Conservation (phyloP, 1,140 invertebrate species). For the Diabrotica virgifera region DNA sequence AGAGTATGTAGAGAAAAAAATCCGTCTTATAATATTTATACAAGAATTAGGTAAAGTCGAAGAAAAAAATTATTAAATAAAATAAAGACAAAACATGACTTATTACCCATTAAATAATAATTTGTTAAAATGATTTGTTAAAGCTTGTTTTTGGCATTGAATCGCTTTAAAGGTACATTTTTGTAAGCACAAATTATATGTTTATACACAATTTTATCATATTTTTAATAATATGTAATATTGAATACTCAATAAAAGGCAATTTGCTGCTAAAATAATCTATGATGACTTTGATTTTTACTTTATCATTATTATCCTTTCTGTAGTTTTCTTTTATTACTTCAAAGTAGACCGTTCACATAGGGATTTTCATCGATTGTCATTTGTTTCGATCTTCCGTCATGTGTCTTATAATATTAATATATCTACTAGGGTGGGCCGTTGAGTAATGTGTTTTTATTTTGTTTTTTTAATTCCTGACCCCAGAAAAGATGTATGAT, state of each 20-base stretch:
- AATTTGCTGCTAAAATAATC: conserved; percentile 1
- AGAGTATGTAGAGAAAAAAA: conserved; percentile 20
- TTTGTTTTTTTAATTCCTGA: too few species aligned
- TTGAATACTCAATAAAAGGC: conserved; percentile 26
- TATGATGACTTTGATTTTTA: neutral
- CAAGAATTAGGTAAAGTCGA: conserved; percentile 9
- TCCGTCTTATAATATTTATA: conserved; percentile 29
- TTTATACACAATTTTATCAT: conserved; percentile 48
- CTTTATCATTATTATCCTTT: too few species aligned
- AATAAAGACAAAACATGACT: conserved; percentile 21
- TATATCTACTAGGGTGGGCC: too few species aligned
- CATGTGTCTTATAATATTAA: too few species aligned
- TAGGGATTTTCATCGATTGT: too few species aligned
- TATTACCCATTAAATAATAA: conserved; percentile 24
- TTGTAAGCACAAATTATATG: conserved; percentile 47
- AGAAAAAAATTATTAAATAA: conserved; percentile 5
- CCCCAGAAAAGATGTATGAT: too few species aligned
- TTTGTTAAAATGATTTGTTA: conserved; percentile 31
- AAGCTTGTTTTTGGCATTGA: conserved; percentile 35
- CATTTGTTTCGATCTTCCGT: too few species aligned
- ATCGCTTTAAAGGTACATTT: conserved; percentile 38
- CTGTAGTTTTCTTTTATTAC: too few species aligned
- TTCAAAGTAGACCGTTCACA: too few species aligned
- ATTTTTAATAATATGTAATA: conserved; percentile 46
- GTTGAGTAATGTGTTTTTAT: too few species aligned